Percentiles rank a stretch among this genome's conserved stretches.
phyloP scores from a whole-genome alignment of 2,113 vertebrate species.

The Carollia perspicillata region DNA sequence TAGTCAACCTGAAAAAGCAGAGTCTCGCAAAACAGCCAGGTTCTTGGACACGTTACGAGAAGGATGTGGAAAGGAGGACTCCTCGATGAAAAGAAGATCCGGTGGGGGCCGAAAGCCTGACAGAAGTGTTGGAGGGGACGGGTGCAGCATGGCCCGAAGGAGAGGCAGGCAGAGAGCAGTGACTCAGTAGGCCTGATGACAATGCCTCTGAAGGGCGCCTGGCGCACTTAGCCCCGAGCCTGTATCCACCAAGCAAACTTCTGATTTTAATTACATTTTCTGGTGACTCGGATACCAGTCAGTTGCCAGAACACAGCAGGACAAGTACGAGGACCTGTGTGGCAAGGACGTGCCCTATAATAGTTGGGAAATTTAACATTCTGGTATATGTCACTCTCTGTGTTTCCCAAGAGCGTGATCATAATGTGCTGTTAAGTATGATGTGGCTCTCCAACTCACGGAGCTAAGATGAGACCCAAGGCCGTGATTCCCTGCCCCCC shows the following conservation, averaged over 20 bases:
- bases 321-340: neutral
- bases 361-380: neutral
- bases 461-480: neutral
- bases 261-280: constrained; percentile 51
- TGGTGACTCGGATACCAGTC: neutral
- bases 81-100: neutral
- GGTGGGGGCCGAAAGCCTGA: constrained; percentile 10
- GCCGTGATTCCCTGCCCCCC: neutral
- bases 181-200: neutral
- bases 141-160: neutral
- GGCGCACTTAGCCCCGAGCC: neutral
- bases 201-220: neutral
- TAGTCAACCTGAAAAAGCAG: neutral
- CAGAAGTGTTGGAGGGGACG: neutral
- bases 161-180: neutral
- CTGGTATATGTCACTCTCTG: neutral
- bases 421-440: no score
- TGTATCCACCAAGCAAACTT: neutral
- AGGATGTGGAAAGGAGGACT: neutral
- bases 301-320: neutral
- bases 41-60: neutral
- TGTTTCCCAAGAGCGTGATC: neutral
- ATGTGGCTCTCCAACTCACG: neutral
- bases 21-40: neutral
- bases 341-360: neutral